phyloP scores from a whole-genome alignment of 2,797 vertebrate species.

The Diplodus puntazzo region DNA sequence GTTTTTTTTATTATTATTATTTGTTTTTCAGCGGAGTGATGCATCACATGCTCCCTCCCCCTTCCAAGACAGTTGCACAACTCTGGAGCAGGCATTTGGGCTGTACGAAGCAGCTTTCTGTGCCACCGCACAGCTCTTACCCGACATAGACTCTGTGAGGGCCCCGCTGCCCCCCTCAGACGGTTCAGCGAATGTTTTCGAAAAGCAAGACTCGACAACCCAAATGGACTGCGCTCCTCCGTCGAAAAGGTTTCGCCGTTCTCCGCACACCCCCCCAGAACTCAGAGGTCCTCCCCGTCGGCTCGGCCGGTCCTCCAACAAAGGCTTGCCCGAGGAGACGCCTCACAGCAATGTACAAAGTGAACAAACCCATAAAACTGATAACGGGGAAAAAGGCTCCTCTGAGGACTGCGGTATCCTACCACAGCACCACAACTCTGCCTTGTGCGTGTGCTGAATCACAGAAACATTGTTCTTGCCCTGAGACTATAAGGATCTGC shows the following conservation, averaged over 20 bases:
- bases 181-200: constrained; percentile 52
- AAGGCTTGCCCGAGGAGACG: constrained; percentile 42
- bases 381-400: constrained; percentile 55
- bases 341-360: constrained; percentile 38
- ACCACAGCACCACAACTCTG: constrained; percentile 68
- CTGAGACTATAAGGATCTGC: constrained; percentile 28
- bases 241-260: constrained; percentile 64
- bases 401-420: constrained; percentile 65
- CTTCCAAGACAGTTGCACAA: constrained; percentile 50
- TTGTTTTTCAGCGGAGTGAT: constrained; percentile 45
- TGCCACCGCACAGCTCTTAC: constrained; percentile 60
- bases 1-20: constrained; percentile 21
- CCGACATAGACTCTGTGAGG: constrained; percentile 48
- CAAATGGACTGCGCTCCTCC: constrained; percentile 56
- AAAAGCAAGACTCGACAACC: constrained; percentile 71
- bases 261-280: constrained; percentile 20
- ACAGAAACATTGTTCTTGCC: neutral
- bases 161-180: constrained; percentile 47
- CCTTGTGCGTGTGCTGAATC: constrained; percentile 80
- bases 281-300: constrained; percentile 32
- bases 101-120: constrained; percentile 71
- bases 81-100: constrained; percentile 75
- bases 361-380: constrained; percentile 51
- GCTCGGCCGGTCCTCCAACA: constrained; percentile 38
- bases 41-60: constrained; percentile 57